Evolutionary conservation across 2,113 vertebrate species (phyloP).

Genomic region (Peromyscus polionotus): DNA sequence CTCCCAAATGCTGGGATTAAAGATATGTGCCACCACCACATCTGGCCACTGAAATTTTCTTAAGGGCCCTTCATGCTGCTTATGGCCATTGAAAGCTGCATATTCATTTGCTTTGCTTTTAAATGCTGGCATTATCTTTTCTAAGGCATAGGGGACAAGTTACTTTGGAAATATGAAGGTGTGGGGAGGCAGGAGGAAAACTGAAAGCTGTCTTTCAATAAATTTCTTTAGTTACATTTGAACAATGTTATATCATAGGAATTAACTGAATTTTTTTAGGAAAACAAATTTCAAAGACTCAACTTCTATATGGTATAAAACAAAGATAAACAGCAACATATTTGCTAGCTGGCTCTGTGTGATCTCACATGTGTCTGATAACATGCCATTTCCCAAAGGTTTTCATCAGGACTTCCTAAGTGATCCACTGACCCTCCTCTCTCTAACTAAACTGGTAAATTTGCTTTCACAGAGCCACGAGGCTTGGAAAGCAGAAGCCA

Average conservation of each 20-base stretch:
- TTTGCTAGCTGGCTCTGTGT: neutral
- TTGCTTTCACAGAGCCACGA: neutral
- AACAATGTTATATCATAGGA: neutral
- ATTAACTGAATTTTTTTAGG: neutral
- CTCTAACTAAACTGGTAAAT: neutral
- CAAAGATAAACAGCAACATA: neutral
- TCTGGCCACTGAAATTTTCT: neutral
- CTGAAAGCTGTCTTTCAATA: neutral
- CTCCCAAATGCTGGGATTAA: neutral
- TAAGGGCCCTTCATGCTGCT: neutral
- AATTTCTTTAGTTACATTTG: neutral
- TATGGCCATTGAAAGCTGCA: neutral
- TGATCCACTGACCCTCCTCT: neutral
- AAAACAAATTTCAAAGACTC: neutral
- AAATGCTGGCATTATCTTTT: neutral
- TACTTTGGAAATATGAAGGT: neutral
- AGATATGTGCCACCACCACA: neutral
- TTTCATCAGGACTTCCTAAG: neutral
- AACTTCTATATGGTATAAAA: neutral
- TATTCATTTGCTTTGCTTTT: conserved; percentile 4
- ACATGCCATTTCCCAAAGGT: neutral
- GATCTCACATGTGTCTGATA: neutral
- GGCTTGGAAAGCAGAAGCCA: neutral
- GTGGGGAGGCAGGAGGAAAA: neutral
- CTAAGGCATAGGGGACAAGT: neutral